phyloP scores from a whole-genome alignment of 2,888 invertebrate genomes.

The Prosapia bicincta region DNA sequence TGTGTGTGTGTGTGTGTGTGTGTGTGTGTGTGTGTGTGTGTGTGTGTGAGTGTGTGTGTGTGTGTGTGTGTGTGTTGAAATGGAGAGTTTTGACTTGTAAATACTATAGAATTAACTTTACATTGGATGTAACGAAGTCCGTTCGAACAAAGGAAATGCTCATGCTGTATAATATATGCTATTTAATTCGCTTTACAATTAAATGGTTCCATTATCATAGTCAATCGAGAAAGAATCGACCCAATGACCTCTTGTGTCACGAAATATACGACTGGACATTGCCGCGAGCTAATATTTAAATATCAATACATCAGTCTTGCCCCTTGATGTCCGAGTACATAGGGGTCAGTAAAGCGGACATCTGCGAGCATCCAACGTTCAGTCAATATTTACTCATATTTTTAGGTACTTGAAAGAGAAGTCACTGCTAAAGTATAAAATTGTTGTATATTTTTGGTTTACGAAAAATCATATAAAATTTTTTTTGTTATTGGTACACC shows the following conservation, averaged over 20 bases:
- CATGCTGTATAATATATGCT: neutral
- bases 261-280: neutral
- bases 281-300: slow-evolving; percentile 15
- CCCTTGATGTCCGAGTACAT: neutral
- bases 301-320: slow-evolving; percentile 13
- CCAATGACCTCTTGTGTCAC: neutral
- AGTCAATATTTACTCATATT: neutral
- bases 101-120: too few species aligned
- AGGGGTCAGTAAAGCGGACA: neutral
- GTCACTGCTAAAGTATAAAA: too few species aligned
- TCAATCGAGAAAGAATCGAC: neutral
- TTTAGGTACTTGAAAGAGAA: too few species aligned
- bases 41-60: too few species aligned
- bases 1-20: too few species aligned
- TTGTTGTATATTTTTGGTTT: too few species aligned
- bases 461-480: too few species aligned
- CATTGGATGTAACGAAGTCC: too few species aligned
- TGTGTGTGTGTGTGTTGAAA: too few species aligned
- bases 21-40: too few species aligned
- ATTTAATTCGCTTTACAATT: neutral
- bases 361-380: neutral
- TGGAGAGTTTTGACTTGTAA: too few species aligned
- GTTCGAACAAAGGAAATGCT: neutral
- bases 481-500: too few species aligned
- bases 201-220: neutral